phyloP scores from a whole-genome alignment of 92 coral and sea anemone genomes.

The Isaurus tuberculatus region DNA sequence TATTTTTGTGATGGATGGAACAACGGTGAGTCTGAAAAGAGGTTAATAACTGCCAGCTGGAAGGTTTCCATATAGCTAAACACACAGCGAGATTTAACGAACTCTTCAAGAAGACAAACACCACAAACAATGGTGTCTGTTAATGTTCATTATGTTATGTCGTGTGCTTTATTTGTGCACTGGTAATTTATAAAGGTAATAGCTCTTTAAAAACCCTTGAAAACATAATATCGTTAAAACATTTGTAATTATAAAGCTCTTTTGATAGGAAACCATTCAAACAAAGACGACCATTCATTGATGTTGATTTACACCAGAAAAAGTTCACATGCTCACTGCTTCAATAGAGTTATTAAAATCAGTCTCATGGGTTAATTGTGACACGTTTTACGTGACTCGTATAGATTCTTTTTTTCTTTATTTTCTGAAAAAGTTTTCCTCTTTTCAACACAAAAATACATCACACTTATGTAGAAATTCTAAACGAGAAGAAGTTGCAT shows the following conservation, averaged over 20 bases:
- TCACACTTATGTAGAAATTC: no score
- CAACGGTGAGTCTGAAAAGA: slow-evolving; percentile 3
- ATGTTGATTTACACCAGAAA: neutral
- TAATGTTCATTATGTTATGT: neutral
- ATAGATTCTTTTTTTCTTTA: no score
- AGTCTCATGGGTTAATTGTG: no score
- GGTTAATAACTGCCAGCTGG: slow-evolving; percentile 16
- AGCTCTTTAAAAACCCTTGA: neutral
- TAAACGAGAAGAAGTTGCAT: no score
- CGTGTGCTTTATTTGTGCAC: slow-evolving; percentile 6
- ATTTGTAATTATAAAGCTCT: neutral
- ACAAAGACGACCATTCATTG: neutral
- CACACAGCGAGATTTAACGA: neutral
- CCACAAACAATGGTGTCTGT: neutral
- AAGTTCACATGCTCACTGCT: slow-evolving; percentile 1
- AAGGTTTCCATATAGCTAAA: neutral
- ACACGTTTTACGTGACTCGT: neutral
- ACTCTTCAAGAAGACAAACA: slow-evolving; percentile 12
- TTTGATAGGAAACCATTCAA: neutral
- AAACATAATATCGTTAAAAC: neutral
- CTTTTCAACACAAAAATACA: no score
- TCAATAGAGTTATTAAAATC: neutral
- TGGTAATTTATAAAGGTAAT: slow-evolving; percentile 4
- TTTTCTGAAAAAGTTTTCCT: no score
- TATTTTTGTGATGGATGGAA: neutral